Evolutionary conservation across 1,140 invertebrate genomes (phyloP).

Genomic region (Andricus grossulariae): DNA sequence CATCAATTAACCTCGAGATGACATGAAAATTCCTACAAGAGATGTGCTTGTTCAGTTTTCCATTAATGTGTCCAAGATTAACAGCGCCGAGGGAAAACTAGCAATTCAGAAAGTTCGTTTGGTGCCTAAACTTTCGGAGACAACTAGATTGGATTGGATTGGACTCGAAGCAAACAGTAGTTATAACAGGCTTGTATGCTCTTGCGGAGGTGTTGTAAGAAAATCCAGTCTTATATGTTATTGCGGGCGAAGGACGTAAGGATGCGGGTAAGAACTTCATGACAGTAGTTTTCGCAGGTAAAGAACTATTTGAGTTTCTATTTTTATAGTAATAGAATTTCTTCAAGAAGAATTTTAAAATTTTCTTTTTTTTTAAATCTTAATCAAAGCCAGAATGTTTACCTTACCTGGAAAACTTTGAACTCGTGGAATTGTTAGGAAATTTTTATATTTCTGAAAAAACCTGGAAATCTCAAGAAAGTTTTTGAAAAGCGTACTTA

Average conservation of each 20-base stretch:
- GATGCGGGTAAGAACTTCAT: slow-evolving; percentile 83
- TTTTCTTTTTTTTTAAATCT: slow-evolving; percentile 5
- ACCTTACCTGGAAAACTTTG: no score
- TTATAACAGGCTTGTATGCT: no score
- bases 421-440: no score
- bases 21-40: slow-evolving; percentile 81
- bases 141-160: slow-evolving; percentile 81
- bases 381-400: no score
- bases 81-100: slow-evolving; percentile 74
- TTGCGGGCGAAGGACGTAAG: no score
- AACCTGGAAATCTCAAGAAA: no score
- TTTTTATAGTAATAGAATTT: no score
- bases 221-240: slow-evolving; percentile 75
- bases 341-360: slow-evolving; percentile 33
- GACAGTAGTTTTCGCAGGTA: slow-evolving; percentile 79
- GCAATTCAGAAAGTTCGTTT: slow-evolving; percentile 75
- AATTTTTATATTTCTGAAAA: no score
- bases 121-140: slow-evolving; percentile 82
- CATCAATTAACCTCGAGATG: slow-evolving; percentile 83
- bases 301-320: slow-evolving; percentile 18
- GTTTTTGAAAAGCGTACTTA: no score
- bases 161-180: slow-evolving; percentile 83
- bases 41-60: slow-evolving; percentile 82
- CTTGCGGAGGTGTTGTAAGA: slow-evolving; percentile 80
- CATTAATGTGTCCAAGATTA: slow-evolving; percentile 78